These are phyloP conservation scores for Ceratoteleas bidentatus DNA, from an alignment of 1,140 invertebrate species.

Conservation along the genomic window DNA sequence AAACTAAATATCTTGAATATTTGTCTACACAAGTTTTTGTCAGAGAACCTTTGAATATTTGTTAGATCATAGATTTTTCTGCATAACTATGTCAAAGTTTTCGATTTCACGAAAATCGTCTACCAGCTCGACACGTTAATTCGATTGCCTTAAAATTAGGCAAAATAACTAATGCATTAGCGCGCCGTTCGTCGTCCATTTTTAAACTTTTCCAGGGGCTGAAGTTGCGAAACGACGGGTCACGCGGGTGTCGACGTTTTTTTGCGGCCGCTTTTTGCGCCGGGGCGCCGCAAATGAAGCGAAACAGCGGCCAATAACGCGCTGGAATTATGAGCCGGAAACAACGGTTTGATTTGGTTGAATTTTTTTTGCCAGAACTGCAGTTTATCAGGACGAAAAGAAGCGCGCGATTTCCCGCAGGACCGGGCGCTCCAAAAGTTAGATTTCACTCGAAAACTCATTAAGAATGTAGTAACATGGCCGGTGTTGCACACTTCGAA, in stretches of 20 bases:
- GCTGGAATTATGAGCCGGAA: not conserved
- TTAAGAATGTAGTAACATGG: conserved; percentile 42
- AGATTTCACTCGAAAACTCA: conserved; percentile 43
- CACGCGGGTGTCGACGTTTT: not conserved
- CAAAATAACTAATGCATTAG: conserved; percentile 1
- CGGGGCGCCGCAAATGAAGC: not conserved
- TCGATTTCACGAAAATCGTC: too few species aligned
- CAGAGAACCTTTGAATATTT: too few species aligned
- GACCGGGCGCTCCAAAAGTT: conserved; percentile 25
- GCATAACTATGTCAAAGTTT: too few species aligned
- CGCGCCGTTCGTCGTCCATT: not conserved
- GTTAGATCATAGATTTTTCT: too few species aligned
- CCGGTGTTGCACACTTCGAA: conserved; percentile 20
- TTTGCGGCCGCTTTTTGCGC: not conserved
- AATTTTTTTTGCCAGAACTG: conserved; percentile 17
- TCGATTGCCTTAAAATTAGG: conserved; percentile 2
- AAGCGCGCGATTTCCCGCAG: conserved; percentile 30
- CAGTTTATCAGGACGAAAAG: conserved; percentile 21
- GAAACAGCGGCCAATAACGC: not conserved
- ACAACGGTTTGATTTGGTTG: conserved; percentile 7
- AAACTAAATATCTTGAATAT: too few species aligned
- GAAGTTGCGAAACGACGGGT: not conserved
- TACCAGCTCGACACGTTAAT: too few species aligned
- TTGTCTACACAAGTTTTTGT: too few species aligned
- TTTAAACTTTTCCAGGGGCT: too few species aligned